A percentile compares a stretch with the other conserved stretches of the same genome.
phyloP scores from a whole-genome alignment of 2,888 invertebrate species.

The Philereme transversata region DNA sequence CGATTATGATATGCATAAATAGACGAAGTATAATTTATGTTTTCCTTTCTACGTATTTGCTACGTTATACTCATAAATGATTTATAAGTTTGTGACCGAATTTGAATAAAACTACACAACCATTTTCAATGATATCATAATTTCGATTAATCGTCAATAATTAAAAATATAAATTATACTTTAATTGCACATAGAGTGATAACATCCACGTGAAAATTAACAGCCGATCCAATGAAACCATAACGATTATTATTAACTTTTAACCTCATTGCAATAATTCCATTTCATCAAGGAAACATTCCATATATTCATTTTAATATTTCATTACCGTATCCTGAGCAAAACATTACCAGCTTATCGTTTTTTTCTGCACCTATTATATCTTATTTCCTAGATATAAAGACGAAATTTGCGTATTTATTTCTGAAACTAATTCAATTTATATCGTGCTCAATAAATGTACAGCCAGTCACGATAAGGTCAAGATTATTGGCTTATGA shows the following conservation, averaged over 20 bases:
- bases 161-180: no score
- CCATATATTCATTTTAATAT: no score
- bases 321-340: no score
- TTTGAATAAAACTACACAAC: slow-evolving; percentile 18
- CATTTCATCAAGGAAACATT: no score
- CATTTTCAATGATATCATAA: slow-evolving; percentile 14
- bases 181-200: no score
- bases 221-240: no score
- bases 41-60: slow-evolving; percentile 16
- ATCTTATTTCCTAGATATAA: slow-evolving; percentile 6
- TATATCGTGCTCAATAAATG: slow-evolving; percentile 28
- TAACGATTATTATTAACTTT: no score
- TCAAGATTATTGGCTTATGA: slow-evolving; percentile 26
- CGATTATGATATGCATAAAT: not conserved
- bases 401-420: slow-evolving; percentile 2
- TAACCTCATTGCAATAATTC: no score
- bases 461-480: slow-evolving; percentile 13
- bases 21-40: not conserved
- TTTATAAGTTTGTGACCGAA: slow-evolving; percentile 8
- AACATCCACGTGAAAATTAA: no score
- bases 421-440: slow-evolving; percentile 6
- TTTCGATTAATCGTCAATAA: not conserved
- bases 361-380: no score
- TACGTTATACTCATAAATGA: slow-evolving; percentile 21
- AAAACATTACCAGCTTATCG: no score